Conservation (phyloP, 1,140 invertebrate species). For the Euura lappo region DNA sequence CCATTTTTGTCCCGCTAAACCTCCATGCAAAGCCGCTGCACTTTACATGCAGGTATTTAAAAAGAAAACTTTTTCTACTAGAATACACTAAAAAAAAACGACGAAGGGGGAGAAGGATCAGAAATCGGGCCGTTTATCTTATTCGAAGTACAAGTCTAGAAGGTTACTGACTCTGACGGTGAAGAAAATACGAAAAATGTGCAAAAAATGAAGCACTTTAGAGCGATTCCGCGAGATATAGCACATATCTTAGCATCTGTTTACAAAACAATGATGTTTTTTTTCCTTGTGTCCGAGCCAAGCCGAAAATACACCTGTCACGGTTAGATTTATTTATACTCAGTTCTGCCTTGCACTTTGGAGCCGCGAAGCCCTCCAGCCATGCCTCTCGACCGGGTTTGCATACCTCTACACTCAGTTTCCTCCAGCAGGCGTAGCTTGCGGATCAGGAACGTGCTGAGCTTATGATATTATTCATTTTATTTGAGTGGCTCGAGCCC, state of each 20-base stretch:
- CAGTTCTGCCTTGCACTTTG: not conserved
- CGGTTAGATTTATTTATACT: not conserved
- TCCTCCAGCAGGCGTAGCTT: not conserved
- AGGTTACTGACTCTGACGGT: no score
- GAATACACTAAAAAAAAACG: no score
- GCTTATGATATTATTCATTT: not conserved
- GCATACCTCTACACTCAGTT: constrained; percentile 2
- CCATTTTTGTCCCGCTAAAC: no score
- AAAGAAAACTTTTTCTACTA: no score
- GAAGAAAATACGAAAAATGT: no score
- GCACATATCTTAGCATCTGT: not conserved
- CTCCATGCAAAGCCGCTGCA: no score
- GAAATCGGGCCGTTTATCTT: no score
- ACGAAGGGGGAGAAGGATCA: no score
- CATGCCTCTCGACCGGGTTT: not conserved
- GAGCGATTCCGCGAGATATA: no score
- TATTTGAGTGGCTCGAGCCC: not conserved
- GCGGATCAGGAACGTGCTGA: not conserved
- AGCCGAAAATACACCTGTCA: not conserved
- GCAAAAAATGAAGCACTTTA: no score
- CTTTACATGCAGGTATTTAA: no score
- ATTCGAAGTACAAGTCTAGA: no score
- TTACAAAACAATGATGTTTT: constrained; percentile 3
- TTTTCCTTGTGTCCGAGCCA: not conserved
- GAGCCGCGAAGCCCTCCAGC: not conserved